Percentiles rank a stretch among this genome's conserved stretches.
Conservation (phyloP, 2,113 vertebrate species). For the Triplophysa dalaica region DNA sequence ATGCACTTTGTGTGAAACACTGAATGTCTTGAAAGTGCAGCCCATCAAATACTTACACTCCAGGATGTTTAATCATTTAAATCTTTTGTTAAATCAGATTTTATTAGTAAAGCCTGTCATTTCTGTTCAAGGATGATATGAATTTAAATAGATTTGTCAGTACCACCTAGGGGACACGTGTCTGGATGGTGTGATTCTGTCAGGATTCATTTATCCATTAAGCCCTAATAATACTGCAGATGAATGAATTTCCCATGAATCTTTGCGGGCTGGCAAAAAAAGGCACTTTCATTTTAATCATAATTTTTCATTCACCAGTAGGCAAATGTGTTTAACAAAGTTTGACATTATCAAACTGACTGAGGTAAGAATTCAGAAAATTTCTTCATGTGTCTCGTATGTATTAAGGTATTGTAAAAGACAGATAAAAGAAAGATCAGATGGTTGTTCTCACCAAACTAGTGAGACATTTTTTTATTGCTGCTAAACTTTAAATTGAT, state of each 20-base stretch:
- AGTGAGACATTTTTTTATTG: not conserved
- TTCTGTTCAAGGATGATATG: constrained; percentile 68
- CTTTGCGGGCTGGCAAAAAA: constrained; percentile 61
- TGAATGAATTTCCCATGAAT: constrained; percentile 62
- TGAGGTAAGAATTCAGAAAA: constrained; percentile 59
- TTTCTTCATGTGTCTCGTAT: constrained; percentile 42
- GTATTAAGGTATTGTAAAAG: not conserved
- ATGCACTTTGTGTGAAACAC: not conserved
- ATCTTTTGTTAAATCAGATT: constrained; percentile 67
- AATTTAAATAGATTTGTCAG: constrained; percentile 74
- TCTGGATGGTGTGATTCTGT: constrained; percentile 67
- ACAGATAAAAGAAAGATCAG: not conserved
- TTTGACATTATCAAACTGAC: constrained; percentile 60
- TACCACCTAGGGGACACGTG: constrained; percentile 66
- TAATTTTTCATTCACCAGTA: constrained; percentile 71
- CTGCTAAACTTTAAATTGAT: not conserved
- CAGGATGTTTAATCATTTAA: constrained; percentile 55
- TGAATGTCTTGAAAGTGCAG: constrained; percentile 8
- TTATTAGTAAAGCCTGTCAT: constrained; percentile 71
- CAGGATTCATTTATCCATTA: constrained; percentile 72
- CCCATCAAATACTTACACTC: constrained; percentile 14
- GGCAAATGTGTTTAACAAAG: constrained; percentile 68
- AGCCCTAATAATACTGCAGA: constrained; percentile 65
- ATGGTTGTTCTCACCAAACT: not conserved
- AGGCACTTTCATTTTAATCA: constrained; percentile 65